A percentile compares a stretch with the other conserved stretches of the same genome.
These are phyloP conservation scores for Cryptoprocta ferox DNA, from an alignment of 2,797 vertebrate species.

Conservation along the genomic window DNA sequence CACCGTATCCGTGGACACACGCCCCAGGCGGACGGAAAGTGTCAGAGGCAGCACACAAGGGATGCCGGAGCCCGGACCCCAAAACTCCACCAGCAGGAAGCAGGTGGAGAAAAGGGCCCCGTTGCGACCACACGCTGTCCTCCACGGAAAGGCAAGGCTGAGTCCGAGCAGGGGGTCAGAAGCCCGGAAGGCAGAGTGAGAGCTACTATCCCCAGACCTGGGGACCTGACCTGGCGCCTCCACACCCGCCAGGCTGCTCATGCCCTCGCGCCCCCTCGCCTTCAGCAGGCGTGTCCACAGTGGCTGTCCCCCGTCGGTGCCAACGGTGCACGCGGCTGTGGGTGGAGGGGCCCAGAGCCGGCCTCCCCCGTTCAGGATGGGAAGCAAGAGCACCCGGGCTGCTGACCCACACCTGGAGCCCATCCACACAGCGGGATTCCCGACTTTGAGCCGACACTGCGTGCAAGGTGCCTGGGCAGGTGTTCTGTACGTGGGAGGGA, in stretches of 20 bases:
- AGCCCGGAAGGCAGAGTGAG: fast-evolving
- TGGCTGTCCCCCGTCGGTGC: fast-evolving
- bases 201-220: not conserved
- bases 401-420: not conserved
- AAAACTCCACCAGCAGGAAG: not conserved
- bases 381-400: not conserved
- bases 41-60: too few species aligned
- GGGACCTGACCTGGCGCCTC: too few species aligned
- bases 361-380: not conserved
- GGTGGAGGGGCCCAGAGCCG: fast-evolving
- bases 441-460: too few species aligned
- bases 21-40: not conserved
- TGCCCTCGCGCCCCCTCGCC: fast-evolving
- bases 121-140: not conserved
- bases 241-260: not conserved
- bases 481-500: not conserved
- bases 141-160: fast-evolving
- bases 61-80: not conserved
- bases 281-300: not conserved
- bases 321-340: fast-evolving
- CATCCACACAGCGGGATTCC: fast-evolving
- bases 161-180: not conserved
- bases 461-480: fast-evolving
- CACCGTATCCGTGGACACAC: not conserved
- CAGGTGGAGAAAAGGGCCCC: not conserved